Conservation (phyloP, 2,888 invertebrate species). For the Lycia hirtaria region DNA sequence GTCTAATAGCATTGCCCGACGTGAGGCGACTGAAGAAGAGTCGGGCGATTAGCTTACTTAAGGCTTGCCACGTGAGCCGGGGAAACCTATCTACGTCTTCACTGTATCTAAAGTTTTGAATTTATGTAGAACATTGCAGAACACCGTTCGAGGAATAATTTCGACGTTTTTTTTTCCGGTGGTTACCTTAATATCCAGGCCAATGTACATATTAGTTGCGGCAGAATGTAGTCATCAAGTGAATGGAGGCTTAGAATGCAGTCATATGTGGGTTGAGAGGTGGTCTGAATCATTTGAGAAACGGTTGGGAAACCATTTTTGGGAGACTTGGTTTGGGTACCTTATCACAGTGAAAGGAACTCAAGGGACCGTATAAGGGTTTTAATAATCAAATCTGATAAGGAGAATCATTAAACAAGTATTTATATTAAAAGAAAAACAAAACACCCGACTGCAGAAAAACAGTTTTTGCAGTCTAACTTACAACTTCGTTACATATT, state of each 20-base stretch:
- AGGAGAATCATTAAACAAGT: no score
- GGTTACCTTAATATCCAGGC: conserved; percentile 30
- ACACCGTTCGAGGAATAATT: conserved; percentile 16
- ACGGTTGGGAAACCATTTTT: conserved; percentile 13
- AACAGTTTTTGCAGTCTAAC: no score
- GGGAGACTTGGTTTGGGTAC: not conserved
- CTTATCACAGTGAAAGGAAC: conserved; percentile 3
- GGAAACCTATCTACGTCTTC: no score
- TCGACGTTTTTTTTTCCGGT: conserved; percentile 14
- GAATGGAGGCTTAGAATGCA: conserved; percentile 21
- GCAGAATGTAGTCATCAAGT: conserved; percentile 24
- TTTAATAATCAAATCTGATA: no score
- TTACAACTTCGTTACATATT: no score
- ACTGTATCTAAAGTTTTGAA: conserved; percentile 6
- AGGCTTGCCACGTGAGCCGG: no score
- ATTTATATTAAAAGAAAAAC: no score
- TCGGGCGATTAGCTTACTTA: no score
- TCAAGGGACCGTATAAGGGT: no score
- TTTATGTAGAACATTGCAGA: conserved; percentile 26
- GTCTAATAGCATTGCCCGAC: no score
- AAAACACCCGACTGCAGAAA: no score
- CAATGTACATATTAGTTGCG: conserved; percentile 33
- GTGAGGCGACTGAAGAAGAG: no score
- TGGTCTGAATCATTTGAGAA: conserved; percentile 19
- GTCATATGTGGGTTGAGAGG: conserved; percentile 17